Evolutionary conservation across 2,888 invertebrate genomes (phyloP), one percentile per base, ranked within the genome.

Genomic region (Ferdinandea cuprea): DNA sequence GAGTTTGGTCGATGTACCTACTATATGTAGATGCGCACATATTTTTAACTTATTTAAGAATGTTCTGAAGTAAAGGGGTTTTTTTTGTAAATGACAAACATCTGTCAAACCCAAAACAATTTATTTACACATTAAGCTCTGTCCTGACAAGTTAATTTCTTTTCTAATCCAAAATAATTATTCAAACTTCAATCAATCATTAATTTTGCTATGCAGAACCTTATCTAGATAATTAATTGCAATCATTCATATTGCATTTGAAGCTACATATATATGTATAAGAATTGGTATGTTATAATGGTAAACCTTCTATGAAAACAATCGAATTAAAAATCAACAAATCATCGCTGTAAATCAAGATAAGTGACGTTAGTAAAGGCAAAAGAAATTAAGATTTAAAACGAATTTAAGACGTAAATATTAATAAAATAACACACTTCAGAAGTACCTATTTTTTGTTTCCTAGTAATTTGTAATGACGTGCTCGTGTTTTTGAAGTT

Each of bases 151-250:
- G 3, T 19, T n/a, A 19, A 54, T 11, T 19, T 32, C 6, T 17
- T 6, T 21, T 35, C 1, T 5, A n/a, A 54, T 54, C 13, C 11
- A 19, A 35, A 7, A 9, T 15, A 32, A 6, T 17, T n/a, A 19
- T 32, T 30, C 32, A 17, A n/a, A 52, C 28, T 35, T 19, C 3
- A 32, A 52, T 32, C 52, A 52, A 32, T 35, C 54, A 52, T 30
- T 4, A 9, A 30, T 17, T 4, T 3, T 25, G 25, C 25, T 3
- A 6, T 13, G 28, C 7, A 15, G 13, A 50, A 8, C 1, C 28
- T 28, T 30, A 30, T 15, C 15, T 15, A 6, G 13, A 15, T 13
- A 15, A 40, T 40, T 40, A 15, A 40, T 40, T 40, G 7, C 13
- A 15, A 13, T 40, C 13, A 40, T 13, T 40, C 40, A 40, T 13